Evolutionary conservation across 1,140 invertebrate genomes (phyloP).

Genomic region (Trichoplusia ni): DNA sequence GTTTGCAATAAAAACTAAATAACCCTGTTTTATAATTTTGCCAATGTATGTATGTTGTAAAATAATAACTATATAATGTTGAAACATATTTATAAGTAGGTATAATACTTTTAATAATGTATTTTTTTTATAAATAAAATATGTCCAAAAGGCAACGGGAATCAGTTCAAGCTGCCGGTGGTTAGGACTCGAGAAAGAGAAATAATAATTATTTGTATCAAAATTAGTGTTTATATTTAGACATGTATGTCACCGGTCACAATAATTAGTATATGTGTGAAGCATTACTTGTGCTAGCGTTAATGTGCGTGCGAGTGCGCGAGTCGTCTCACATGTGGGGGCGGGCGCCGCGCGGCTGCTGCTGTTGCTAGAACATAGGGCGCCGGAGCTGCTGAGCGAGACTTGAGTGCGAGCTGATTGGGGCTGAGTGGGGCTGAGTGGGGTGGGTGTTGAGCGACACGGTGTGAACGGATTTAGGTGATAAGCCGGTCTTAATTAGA

Average conservation of each 20-base stretch:
- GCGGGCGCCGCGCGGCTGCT: constrained; percentile 56
- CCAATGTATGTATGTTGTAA: too few relatives aligned
- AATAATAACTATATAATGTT: too few relatives aligned
- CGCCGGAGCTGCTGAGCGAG: neutral
- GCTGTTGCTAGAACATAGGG: constrained; percentile 64
- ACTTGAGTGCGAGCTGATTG: neutral
- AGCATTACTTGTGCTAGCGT: constrained; percentile 72
- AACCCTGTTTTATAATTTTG: too few relatives aligned
- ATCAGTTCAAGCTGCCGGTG: too few relatives aligned
- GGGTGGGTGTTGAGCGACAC: neutral
- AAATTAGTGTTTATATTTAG: neutral
- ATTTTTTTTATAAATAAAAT: too few relatives aligned
- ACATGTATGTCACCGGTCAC: neutral
- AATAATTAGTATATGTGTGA: constrained; percentile 39
- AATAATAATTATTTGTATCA: too few relatives aligned
- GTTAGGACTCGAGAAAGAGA: too few relatives aligned
- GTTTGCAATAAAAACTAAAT: too few relatives aligned
- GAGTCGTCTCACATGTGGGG: constrained; percentile 61
- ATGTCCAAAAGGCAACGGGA: too few relatives aligned
- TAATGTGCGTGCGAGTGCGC: constrained; percentile 25
- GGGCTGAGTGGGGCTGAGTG: neutral
- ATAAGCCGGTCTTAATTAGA: too few relatives aligned
- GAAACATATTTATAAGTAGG: too few relatives aligned
- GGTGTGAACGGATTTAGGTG: neutral
- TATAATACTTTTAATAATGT: too few relatives aligned